Evolutionary conservation across 2,113 vertebrate species (phyloP).

Genomic region (Bolborhynchus lineola): DNA sequence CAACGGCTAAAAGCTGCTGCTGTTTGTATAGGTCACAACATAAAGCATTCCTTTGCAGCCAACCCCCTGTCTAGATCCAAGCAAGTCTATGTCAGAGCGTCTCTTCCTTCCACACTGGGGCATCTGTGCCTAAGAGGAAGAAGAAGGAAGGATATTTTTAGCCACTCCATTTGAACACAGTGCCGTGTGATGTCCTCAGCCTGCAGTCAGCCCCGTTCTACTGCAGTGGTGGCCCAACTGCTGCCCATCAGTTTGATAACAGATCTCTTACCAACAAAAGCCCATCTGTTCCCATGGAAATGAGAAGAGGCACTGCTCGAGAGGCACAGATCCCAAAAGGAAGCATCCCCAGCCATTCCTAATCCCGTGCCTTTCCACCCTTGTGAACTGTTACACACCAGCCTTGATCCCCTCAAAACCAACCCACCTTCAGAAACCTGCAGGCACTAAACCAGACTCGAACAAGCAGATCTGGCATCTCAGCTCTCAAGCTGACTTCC

Average conservation of each 20-base stretch:
- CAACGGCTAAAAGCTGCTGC: background rate
- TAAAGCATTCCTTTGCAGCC: background rate
- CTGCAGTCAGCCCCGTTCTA: background rate
- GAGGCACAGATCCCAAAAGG: background rate
- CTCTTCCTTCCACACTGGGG: slow-evolving; percentile 16
- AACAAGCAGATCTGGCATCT: background rate
- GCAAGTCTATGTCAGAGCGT: background rate
- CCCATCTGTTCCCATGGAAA: slow-evolving; percentile 25
- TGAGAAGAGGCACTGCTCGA: background rate
- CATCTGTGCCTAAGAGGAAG: background rate
- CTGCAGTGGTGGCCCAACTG: background rate
- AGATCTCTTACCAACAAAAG: background rate
- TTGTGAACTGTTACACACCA: background rate
- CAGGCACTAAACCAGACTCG: background rate
- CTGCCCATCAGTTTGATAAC: background rate
- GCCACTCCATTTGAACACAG: background rate
- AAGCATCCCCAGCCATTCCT: background rate
- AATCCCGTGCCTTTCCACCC: background rate
- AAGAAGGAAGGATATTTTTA: slow-evolving; percentile 51
- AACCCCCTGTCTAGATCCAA: background rate
- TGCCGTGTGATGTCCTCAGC: slow-evolving; percentile 18
- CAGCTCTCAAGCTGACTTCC: background rate
- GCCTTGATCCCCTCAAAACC: background rate
- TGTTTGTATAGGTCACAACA: background rate
- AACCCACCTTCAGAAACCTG: background rate